phyloP scores from a whole-genome alignment of 2,888 invertebrate genomes.

The Isoperla grammatica region DNA sequence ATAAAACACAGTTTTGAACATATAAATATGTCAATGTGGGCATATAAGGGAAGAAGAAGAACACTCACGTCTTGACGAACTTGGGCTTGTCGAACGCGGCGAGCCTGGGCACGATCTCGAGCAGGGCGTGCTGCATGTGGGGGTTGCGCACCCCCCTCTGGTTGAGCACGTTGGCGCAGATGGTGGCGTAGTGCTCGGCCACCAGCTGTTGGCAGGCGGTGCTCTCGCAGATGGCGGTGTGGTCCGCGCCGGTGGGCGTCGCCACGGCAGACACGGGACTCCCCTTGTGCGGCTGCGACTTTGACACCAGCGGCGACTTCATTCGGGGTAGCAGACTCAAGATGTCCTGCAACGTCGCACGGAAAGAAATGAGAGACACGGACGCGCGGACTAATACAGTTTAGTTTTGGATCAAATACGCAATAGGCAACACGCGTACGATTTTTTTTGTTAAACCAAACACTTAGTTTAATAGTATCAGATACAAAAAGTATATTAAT shows the following conservation, averaged over 20 bases:
- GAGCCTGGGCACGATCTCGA: slow-evolving; percentile 81
- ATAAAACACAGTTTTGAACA: too few species aligned
- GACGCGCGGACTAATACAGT: slow-evolving; percentile 16
- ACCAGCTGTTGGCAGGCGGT: slow-evolving; percentile 79
- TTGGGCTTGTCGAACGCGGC: slow-evolving; percentile 86
- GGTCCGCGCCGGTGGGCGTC: slow-evolving; percentile 24
- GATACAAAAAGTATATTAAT: too few species aligned
- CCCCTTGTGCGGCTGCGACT: slow-evolving; percentile 30
- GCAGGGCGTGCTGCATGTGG: slow-evolving; percentile 80
- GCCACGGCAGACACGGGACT: slow-evolving; percentile 18
- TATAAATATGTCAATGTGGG: too few species aligned
- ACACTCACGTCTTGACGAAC: slow-evolving; percentile 62
- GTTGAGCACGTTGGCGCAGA: slow-evolving; percentile 71
- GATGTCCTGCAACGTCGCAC: slow-evolving; percentile 47
- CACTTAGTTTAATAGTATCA: too few species aligned
- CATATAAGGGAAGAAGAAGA: too few species aligned
- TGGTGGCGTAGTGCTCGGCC: slow-evolving; percentile 72
- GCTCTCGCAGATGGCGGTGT: slow-evolving; percentile 67
- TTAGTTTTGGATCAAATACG: neutral
- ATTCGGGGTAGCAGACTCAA: slow-evolving; percentile 53
- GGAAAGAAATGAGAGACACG: neutral
- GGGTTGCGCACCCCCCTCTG: slow-evolving; percentile 67
- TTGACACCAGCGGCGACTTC: slow-evolving; percentile 54
- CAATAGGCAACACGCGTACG: too few species aligned
- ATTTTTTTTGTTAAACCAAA: too few species aligned